These are phyloP conservation scores for Eurois occulta DNA, from an alignment of 2,888 invertebrate genomes.

Conservation along the genomic window DNA sequence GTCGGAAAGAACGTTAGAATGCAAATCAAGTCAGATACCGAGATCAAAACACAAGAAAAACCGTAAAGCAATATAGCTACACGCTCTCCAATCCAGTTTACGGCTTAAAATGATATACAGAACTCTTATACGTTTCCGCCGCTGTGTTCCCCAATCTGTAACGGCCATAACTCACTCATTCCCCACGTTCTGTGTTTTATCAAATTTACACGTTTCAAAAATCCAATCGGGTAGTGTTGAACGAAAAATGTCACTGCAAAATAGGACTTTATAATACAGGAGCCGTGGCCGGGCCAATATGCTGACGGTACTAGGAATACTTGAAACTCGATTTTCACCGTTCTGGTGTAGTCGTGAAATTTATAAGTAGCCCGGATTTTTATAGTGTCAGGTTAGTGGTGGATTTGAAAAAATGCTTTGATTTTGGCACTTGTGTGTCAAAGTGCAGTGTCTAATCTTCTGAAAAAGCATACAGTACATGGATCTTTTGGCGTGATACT, in stretches of 20 bases:
- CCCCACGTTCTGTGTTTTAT: conserved; percentile 80
- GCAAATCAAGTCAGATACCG: conserved; percentile 30
- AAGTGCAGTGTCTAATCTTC: neutral
- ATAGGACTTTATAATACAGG: conserved; percentile 87
- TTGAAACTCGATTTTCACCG: conserved; percentile 85
- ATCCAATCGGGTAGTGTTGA: conserved; percentile 86
- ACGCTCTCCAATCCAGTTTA: conserved; percentile 54
- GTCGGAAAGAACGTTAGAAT: conserved; percentile 17
- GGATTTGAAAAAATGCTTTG: conserved; percentile 7
- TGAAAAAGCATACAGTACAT: neutral
- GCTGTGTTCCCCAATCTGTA: conserved; percentile 64
- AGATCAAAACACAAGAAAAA: conserved; percentile 34
- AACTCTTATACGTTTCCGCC: conserved; percentile 59
- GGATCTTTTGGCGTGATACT: neutral
- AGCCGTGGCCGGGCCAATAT: conserved; percentile 84
- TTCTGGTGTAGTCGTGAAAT: conserved; percentile 79
- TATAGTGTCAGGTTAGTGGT: conserved; percentile 56
- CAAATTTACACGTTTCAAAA: conserved; percentile 89
- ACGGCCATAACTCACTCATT: conserved; percentile 74
- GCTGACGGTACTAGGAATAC: conserved; percentile 83
- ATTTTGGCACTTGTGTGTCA: neutral
- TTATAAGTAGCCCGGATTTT: conserved; percentile 74
- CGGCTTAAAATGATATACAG: conserved; percentile 63
- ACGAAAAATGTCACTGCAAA: conserved; percentile 88
- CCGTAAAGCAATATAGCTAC: conserved; percentile 32